Conservation (phyloP, 2,797 vertebrate species). For the Megalops cyprinoides region DNA sequence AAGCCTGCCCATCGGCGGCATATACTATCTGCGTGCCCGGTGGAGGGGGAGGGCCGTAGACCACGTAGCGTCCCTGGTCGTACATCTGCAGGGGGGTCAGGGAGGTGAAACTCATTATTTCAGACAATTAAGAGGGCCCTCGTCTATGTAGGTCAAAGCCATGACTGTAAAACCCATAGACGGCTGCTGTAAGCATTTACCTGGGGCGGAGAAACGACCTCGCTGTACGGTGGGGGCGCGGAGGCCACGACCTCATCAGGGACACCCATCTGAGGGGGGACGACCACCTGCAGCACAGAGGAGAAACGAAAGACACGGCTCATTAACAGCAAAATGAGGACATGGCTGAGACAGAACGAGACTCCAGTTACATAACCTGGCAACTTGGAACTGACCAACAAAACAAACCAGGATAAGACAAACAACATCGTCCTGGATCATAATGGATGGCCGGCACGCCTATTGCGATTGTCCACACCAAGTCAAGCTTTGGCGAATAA, state of each 20-base stretch:
- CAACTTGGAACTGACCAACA: no score
- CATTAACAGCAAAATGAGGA: neutral
- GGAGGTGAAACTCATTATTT: neutral
- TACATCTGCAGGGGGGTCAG: conserved; percentile 73
- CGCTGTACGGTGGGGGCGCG: conserved; percentile 86
- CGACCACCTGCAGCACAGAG: conserved; percentile 61
- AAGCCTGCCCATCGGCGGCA: conserved; percentile 83
- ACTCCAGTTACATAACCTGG: no score
- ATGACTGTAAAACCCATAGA: no score
- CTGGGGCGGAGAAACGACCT: conserved; percentile 83
- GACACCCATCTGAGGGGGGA: conserved; percentile 65
- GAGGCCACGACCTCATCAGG: conserved; percentile 79
- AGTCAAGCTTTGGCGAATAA: no score
- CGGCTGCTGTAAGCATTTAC: conserved; percentile 60
- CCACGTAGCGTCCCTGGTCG: conserved; percentile 77
- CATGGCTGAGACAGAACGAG: neutral
- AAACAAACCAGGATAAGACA: no score
- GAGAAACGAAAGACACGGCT: neutral
- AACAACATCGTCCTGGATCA: no score
- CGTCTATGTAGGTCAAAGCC: neutral
- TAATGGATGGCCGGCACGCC: neutral
- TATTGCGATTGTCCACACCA: conserved; percentile 3
- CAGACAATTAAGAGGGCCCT: neutral
- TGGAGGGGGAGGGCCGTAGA: conserved; percentile 67
- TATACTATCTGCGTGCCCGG: conserved; percentile 83